Evolutionary conservation across 2,888 invertebrate genomes (phyloP).

Genomic region (Ichneumoninae sp.): DNA sequence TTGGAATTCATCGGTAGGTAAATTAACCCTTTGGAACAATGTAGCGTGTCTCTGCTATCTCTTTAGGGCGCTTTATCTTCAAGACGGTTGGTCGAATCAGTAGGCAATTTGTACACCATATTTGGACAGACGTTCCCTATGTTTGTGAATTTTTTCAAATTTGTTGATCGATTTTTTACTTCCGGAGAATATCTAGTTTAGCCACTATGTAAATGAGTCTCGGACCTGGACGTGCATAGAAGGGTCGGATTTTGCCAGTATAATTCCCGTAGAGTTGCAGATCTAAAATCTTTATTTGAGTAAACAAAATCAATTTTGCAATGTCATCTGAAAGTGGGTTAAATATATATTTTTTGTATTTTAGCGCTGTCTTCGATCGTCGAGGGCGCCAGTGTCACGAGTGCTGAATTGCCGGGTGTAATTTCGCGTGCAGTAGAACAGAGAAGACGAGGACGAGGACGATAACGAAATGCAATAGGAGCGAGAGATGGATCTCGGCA

Average conservation of each 20-base stretch:
- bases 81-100: not conserved
- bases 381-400: constrained; percentile 19
- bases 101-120: not conserved
- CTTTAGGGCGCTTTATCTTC: not conserved
- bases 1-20: not conserved
- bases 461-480: constrained; percentile 17
- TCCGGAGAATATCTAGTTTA: not conserved
- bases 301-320: not conserved
- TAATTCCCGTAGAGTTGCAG: not conserved
- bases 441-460: constrained; percentile 13
- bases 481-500: not conserved
- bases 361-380: not conserved
- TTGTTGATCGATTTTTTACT: not conserved
- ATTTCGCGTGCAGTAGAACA: constrained; percentile 5
- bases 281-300: not conserved
- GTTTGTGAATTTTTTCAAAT: not conserved
- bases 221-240: too few relatives aligned
- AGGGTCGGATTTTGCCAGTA: too few relatives aligned
- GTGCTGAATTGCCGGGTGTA: not conserved
- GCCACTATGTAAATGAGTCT: too few relatives aligned
- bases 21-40: not conserved
- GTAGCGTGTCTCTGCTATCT: not conserved
- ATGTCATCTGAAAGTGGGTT: not conserved
- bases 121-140: not conserved
- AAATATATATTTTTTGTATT: not conserved